Evolutionary conservation across 2,113 vertebrate species (phyloP), one percentile per base, ranked within the genome.

Genomic region (Erinaceus europaeus): DNA sequence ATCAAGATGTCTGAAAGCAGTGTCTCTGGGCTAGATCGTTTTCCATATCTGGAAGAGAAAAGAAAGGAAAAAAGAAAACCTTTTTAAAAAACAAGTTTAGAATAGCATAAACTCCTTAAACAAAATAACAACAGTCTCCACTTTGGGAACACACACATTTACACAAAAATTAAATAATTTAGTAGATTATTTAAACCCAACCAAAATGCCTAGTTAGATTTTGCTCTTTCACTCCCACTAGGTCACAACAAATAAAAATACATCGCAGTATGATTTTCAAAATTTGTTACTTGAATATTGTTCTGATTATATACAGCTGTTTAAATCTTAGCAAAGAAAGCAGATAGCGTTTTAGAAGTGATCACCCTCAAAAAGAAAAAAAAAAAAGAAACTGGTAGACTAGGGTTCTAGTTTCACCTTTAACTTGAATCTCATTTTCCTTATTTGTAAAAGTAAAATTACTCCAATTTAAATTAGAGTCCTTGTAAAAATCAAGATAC

Each of bases 1-100:
- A 98, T 94, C 96, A 99, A 97, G 91, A 99, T 96, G 94, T 99
- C 98, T 93, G 98, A 98, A 96, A 99, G 96, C 96, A 99, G 95
- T 40, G 98, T 97, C 95, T 99, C 98, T 44, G 98, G 98, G 94
- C 97, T 98, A 89, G 99, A 99, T 94, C 99, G 97, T 94, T 99
- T 99, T 77, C 99, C 99, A 87, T 99, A 99, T 96, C 99, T 99
- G 87, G 88, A 57, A 72, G 90, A 84, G 78, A 11, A 27, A n/a
- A 91, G 2, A 5, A 52, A 38, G 25, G 57, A 48, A 72, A 27
- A 14, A 1, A 72, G 20, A 36, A 7, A 11, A 12, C 27, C 87
- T 94, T 93, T 75, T n/a, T n/a, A n/a, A n/a, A 90, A 65, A 92
- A 29, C 59, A 87, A 92, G 6, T 36, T 85, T 69, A 9, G 25